Evolutionary conservation across 37 sponge, comb jelly and placozoan genomes (phyloP), one percentile per base, ranked within the genome.

Genomic region (Beroe ovata): DNA sequence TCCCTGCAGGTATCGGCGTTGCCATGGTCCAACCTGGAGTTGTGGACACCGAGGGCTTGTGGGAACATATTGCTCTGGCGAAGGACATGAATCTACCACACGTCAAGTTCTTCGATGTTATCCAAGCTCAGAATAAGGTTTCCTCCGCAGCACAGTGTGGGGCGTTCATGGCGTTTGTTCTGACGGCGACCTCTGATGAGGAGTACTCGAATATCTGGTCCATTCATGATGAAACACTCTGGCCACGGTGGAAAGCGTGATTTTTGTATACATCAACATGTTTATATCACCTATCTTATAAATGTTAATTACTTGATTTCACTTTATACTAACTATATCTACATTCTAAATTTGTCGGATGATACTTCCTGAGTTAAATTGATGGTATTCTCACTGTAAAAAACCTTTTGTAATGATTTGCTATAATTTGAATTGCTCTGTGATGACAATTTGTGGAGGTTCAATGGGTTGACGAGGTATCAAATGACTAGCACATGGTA

Each of bases 31-130:
- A 14, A 3, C 71, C 71, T 1, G 71, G 71, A 6, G 25, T 69
- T 6, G 71, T 69, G 18, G 71, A 69, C 25, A 69, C 71, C 3
- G 71, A 69, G 71, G 71, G 71, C 3, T 16, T 69, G 18, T 36
- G 71, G 71, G 71, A 28, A 34, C 71, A 69, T 34, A 1, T 35
- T 20, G 35, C 4, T 6, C 18, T 25, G 38, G 71, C 71, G 3
- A 29, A 34, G 71, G 38, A 29, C 35, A 16, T 69, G 38, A 20
- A 69, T 23, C 38, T 69, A 21, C 38, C 35, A 8, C 71, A 69
- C 36, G 38, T 34, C 20, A 29, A 69, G 71, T 69, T 25, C 25
- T 69, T 69, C 32, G 71, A 69, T 28, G 21, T 61, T 4, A 23
- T 20, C 26, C 22, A 61, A 16, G 26, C 22, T 25, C 22, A 61